Percentiles rank a stretch among this genome's conserved stretches.
phyloP scores from a whole-genome alignment of 2,113 vertebrate genomes.

The Mastomys coucha region DNA sequence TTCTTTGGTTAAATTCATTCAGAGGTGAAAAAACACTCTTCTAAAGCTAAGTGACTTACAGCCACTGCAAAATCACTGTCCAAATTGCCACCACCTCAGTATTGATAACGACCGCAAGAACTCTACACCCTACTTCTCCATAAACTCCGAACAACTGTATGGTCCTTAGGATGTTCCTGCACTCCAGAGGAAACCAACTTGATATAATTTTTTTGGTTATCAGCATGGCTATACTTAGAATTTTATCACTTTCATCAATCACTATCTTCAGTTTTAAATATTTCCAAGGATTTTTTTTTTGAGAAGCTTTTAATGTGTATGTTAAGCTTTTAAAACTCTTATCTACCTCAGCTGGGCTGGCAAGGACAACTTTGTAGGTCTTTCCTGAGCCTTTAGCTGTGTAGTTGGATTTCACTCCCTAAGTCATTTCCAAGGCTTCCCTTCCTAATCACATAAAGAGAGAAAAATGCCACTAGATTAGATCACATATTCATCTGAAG shows the following conservation, averaged over 20 bases:
- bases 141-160: constrained; percentile 55
- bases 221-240: constrained; percentile 71
- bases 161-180: constrained; percentile 60
- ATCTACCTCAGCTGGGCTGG: constrained; percentile 44
- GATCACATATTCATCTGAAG: constrained; percentile 29
- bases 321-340: constrained; percentile 76
- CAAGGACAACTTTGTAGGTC: constrained; percentile 25
- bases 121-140: constrained; percentile 54
- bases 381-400: constrained; percentile 38
- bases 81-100: constrained; percentile 24
- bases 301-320: constrained; percentile 41
- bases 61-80: neutral
- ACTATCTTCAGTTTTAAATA: constrained; percentile 69
- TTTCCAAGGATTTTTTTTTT: constrained; percentile 58
- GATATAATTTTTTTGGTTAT: constrained; percentile 65
- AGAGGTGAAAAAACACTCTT: neutral
- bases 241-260: constrained; percentile 69
- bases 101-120: constrained; percentile 51
- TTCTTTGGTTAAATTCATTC: neutral
- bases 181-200: constrained; percentile 69
- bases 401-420: constrained; percentile 48
- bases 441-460: constrained; percentile 26
- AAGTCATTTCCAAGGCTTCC: constrained; percentile 25
- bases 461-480: constrained; percentile 38
- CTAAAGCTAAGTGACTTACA: constrained; percentile 19